Conservation (phyloP, 53 echinoderm and acorn worm species). For the Temnopleurus reevesii region DNA sequence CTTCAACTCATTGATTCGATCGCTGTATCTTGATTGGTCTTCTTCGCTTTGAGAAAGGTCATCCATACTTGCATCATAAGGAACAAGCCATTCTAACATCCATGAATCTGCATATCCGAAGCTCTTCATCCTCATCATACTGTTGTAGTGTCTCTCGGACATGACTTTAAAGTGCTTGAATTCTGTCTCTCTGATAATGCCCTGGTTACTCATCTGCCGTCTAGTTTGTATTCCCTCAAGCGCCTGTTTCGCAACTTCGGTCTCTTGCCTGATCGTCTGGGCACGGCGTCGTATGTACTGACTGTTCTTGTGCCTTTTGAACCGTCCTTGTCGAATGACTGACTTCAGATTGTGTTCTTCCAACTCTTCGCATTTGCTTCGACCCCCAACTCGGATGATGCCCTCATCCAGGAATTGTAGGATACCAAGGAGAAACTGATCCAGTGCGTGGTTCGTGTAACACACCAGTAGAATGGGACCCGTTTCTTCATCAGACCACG, state of each 20-base stretch:
- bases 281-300: neutral
- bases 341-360: constrained; percentile 73
- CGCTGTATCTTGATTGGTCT: neutral
- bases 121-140: constrained; percentile 30
- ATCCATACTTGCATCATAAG: constrained; percentile 37
- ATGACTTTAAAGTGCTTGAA: constrained; percentile 42
- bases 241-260: constrained; percentile 34
- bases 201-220: constrained; percentile 61
- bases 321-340: neutral
- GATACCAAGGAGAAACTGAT: constrained; percentile 94
- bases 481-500: constrained; percentile 61
- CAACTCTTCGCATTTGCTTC: constrained; percentile 78
- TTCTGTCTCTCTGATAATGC: constrained; percentile 65
- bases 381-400: constrained; percentile 85
- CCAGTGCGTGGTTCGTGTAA: constrained; percentile 91
- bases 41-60: neutral
- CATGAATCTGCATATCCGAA: neutral
- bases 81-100: constrained; percentile 39
- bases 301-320: neutral
- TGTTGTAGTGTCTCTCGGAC: constrained; percentile 61
- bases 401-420: constrained; percentile 64
- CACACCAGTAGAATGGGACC: constrained; percentile 84
- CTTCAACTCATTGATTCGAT: neutral
- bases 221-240: constrained; percentile 61
- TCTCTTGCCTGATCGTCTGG: constrained; percentile 50